Base-by-base conservation (phyloP, 2,113 vertebrate species). In the Asarcornis scutulata region DNA sequence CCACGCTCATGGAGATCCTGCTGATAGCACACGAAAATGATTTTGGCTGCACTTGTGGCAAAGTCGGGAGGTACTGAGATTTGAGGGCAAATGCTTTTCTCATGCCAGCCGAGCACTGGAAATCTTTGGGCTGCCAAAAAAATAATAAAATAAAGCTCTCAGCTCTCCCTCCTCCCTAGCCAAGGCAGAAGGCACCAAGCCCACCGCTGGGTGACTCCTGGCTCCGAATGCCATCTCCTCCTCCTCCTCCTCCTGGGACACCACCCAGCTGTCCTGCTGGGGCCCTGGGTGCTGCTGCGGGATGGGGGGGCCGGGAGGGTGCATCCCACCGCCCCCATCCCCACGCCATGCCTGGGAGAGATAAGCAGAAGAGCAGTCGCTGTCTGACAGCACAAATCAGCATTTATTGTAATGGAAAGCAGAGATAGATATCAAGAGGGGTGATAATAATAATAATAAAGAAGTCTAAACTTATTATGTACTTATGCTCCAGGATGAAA, bases 341-440 rank as follows among this genome's bases (percentile, higher is more conserved):
- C 85, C 1, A 0, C 31, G 0, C 25, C 11, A 18, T 2, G 32
- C 74, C 81, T 38, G 85, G 2, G 2, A 94, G 38, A 86, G 95
- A 95, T 77, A 89, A 92, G 82, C 59, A 58, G 84, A 68, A 96
- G 95, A 88, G 62, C 77, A 85, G 69, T 60, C 1, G 1, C 96
- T 96, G 97, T 93, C 91, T 95, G 94, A 89, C 62, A n/a, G 86
- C 91, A 87, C 89, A 89, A 81, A 94, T 96, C 97, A 97, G 95
- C 96, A 93, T 95, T 97, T 95, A 97, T 94, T 93, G 66, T 92
- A 94, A 96, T 66, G 92, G 92, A 92, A 97, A 56, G 46, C 78
- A 86, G 74, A 94, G 84, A 97, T 72, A 94, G 92, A 66, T 93
- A 97, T 93, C 94, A 90, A 78, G 71, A 53, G 92, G 59, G 52